Conservation (phyloP, 92 coral and sea anemone genomes). For the Parazoanthus atlanticus region DNA sequence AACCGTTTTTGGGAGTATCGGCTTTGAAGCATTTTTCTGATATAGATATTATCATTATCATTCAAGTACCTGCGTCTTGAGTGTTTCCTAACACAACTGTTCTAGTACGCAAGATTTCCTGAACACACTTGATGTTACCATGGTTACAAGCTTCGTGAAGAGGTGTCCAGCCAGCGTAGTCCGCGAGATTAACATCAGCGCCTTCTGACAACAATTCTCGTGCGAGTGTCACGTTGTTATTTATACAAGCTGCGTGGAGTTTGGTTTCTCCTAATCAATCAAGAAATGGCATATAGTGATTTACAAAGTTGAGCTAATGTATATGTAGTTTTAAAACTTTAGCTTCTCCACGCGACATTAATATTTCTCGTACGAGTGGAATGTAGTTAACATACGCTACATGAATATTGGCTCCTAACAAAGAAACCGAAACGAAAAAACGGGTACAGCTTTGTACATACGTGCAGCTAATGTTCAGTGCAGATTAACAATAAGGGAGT, state of each 20-base stretch:
- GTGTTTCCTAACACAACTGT: slow-evolving; percentile 47
- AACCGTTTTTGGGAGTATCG: too few relatives aligned
- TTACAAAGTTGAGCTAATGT: too few relatives aligned
- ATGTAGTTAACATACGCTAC: too few relatives aligned
- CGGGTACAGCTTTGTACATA: too few relatives aligned
- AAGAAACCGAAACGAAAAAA: too few relatives aligned
- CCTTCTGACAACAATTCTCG: slow-evolving; percentile 69
- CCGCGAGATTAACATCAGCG: slow-evolving; percentile 81
- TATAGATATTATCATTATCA: neutral
- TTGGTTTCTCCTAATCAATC: slow-evolving; percentile 77
- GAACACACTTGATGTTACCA: slow-evolving; percentile 75
- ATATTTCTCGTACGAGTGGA: too few relatives aligned
- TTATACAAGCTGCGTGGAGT: slow-evolving; percentile 84
- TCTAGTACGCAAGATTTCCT: slow-evolving; percentile 75
- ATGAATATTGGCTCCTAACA: too few relatives aligned
- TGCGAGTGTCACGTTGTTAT: slow-evolving; percentile 70
- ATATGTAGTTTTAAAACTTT: too few relatives aligned
- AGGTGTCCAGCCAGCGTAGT: slow-evolving; percentile 96
- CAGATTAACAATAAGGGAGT: too few relatives aligned
- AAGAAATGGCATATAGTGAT: neutral
- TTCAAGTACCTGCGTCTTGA: slow-evolving; percentile 44
- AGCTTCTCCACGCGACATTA: too few relatives aligned
- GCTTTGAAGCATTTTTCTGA: neutral
- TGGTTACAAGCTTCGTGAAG: slow-evolving; percentile 97
- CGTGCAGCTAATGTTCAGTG: too few relatives aligned